Conservation (phyloP, 2,113 vertebrate species). For the Odobenus rosmarus region DNA sequence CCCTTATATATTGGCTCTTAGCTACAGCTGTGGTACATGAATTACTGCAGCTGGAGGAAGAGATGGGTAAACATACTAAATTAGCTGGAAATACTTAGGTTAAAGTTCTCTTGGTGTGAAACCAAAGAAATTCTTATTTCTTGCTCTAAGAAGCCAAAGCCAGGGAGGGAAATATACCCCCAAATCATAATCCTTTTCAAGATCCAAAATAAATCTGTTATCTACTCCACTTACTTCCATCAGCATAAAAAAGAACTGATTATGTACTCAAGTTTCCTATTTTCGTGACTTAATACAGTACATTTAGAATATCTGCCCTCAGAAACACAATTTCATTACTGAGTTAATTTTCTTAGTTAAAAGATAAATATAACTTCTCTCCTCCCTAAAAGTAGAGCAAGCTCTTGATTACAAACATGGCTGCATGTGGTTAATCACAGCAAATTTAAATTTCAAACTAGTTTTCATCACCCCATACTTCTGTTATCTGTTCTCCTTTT, state of each 20-base stretch:
- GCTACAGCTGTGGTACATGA: not conserved
- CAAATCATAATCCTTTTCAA: conserved; percentile 9
- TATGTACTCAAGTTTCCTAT: not conserved
- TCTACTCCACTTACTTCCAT: not conserved
- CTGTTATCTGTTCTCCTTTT: not conserved
- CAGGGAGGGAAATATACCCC: not conserved
- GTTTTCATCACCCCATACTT: not conserved
- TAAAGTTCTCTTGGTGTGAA: conserved; percentile 41
- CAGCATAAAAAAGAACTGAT: not conserved
- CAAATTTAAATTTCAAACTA: conserved; percentile 33
- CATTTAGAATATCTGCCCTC: not conserved
- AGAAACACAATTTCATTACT: not conserved
- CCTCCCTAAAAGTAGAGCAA: not conserved
- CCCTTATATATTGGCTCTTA: not conserved
- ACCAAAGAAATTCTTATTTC: not conserved
- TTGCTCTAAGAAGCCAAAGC: conserved; percentile 28
- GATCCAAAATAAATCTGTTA: not conserved
- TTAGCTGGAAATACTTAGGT: not conserved
- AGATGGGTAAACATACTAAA: not conserved
- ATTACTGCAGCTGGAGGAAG: not conserved
- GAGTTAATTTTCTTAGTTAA: conserved; percentile 22
- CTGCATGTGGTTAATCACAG: not conserved
- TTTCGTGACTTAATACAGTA: not conserved
- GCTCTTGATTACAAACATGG: not conserved
- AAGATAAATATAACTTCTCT: conserved; percentile 22